phyloP scores from a whole-genome alignment of 2,888 invertebrate genomes.

The Nomada fucata region DNA sequence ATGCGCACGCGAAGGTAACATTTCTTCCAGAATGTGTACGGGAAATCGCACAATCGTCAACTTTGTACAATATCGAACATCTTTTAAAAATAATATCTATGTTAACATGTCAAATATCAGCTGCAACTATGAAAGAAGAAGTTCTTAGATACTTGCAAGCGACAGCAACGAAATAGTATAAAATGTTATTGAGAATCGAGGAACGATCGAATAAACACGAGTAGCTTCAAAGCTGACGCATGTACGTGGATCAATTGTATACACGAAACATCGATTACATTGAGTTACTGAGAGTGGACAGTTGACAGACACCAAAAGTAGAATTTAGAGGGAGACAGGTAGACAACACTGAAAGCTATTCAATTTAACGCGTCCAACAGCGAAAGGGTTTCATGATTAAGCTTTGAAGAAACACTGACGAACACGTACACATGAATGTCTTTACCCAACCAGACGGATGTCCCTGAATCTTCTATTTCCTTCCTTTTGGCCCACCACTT shows the following conservation, averaged over 20 bases:
- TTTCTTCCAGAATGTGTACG: constrained; percentile 31
- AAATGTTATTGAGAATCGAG: not conserved
- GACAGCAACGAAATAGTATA: not conserved
- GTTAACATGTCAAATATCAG: not conserved
- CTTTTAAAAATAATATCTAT: not conserved
- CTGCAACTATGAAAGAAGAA: not conserved
- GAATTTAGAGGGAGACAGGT: constrained; percentile 25
- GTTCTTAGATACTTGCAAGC: not conserved
- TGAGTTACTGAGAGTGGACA: constrained; percentile 27
- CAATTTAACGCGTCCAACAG: constrained; percentile 18
- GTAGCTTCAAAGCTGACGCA: constrained; percentile 47
- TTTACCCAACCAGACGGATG: constrained; percentile 38
- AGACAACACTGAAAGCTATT: constrained; percentile 48
- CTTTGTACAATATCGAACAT: constrained; percentile 15
- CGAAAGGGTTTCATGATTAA: constrained; percentile 31
- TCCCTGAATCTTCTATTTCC: constrained; percentile 10
- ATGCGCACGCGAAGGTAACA: constrained; percentile 59
- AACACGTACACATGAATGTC: constrained; percentile 42
- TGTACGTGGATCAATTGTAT: constrained; percentile 26
- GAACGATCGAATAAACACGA: not conserved
- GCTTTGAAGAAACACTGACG: constrained; percentile 53
- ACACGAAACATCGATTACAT: constrained; percentile 47
- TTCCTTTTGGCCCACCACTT: not conserved
- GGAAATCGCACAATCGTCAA: constrained; percentile 46
- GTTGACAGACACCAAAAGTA: constrained; percentile 25